Conservation (phyloP, 2,797 vertebrate genomes). For the Catamblyrhynchus diadema region DNA sequence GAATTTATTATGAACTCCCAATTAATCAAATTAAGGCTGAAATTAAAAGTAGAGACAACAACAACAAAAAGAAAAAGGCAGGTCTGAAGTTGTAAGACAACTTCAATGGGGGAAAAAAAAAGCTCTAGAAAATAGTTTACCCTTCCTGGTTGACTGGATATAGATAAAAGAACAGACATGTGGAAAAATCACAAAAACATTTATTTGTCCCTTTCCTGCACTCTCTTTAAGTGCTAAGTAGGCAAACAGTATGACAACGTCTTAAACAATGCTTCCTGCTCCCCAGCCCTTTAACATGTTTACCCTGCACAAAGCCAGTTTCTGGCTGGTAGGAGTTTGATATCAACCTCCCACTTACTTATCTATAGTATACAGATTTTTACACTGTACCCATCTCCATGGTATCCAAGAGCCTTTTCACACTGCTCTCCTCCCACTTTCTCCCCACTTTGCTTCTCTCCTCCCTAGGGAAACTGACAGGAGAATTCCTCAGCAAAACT, state of each 20-base stretch:
- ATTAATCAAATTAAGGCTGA: constrained; percentile 32
- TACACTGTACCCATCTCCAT: constrained; percentile 65
- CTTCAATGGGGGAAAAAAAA: background rate
- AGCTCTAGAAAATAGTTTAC: background rate
- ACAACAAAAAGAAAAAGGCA: background rate
- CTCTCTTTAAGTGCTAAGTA: background rate
- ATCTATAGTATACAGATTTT: constrained; percentile 66
- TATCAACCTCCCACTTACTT: constrained; percentile 60
- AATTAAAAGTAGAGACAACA: background rate
- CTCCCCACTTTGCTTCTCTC: constrained; percentile 46
- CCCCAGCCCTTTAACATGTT: background rate
- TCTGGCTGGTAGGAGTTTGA: constrained; percentile 57
- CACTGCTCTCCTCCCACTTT: constrained; percentile 56
- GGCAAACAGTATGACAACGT: background rate
- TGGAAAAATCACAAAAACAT: background rate
- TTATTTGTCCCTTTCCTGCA: background rate
- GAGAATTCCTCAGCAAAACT: constrained; percentile 48
- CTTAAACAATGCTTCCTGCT: constrained; percentile 27
- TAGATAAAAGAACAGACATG: background rate
- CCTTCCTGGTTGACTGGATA: background rate
- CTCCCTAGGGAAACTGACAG: constrained; percentile 20
- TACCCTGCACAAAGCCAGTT: constrained; percentile 28
- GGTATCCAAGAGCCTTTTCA: constrained; percentile 60
- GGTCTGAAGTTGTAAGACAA: background rate
- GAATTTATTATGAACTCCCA: constrained; percentile 13